Evolutionary conservation across 2,113 vertebrate species (phyloP).

Genomic region (Vidua chalybeata): DNA sequence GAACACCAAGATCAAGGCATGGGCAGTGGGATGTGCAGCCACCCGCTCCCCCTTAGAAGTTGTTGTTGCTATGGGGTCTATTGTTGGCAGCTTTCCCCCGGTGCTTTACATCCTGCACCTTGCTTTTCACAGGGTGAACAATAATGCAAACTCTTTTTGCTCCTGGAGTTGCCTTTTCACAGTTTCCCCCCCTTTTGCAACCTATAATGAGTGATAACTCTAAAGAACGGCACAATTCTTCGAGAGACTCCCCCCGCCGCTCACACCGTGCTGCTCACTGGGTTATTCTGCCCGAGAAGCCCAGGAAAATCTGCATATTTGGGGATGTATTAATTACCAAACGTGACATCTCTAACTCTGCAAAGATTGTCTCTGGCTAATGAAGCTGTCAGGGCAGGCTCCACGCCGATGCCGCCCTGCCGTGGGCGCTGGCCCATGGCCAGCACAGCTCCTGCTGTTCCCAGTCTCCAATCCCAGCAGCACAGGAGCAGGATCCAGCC

Average conservation of each 20-base stretch:
- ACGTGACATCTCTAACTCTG: background rate
- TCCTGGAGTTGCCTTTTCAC: conserved; percentile 34
- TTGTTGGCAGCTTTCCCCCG: conserved; percentile 44
- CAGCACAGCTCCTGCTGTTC: background rate
- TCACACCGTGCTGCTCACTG: rapidly evolving
- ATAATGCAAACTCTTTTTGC: conserved; percentile 56
- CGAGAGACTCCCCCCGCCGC: background rate
- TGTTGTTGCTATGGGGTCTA: conserved; percentile 68
- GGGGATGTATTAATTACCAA: background rate
- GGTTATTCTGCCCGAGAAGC: background rate
- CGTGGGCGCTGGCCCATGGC: background rate
- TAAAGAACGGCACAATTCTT: background rate
- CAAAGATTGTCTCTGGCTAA: background rate
- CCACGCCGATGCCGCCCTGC: rapidly evolving
- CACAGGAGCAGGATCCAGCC: background rate
- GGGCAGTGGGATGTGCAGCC: conserved; percentile 47
- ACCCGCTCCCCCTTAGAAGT: conserved; percentile 59
- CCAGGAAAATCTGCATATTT: background rate
- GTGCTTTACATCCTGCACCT: conserved; percentile 54
- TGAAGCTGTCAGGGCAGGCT: conserved; percentile 8
- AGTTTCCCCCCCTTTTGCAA: background rate
- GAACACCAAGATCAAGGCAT: conserved; percentile 1
- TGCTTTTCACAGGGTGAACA: conserved; percentile 58
- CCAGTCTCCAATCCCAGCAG: background rate
- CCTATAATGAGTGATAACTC: background rate